A percentile compares a stretch with the other conserved stretches of the same genome.
Conservation (phyloP, 1,140 invertebrate species). For the Philotrypesis tridentata region DNA sequence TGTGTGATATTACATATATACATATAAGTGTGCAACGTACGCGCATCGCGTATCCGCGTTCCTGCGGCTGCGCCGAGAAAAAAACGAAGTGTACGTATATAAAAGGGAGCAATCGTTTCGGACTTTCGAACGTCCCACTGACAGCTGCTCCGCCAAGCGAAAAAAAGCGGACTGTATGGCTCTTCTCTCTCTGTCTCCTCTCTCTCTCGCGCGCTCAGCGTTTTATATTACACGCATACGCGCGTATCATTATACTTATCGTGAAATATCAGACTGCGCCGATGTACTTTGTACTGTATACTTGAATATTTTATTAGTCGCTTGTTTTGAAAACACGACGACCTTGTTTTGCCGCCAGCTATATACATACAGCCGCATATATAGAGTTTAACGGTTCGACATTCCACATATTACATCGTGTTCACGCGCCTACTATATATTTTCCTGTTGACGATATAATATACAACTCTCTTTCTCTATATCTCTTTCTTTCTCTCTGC, state of each 20-base stretch:
- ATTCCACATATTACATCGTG: too few species aligned
- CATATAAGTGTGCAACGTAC: neutral
- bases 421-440: too few species aligned
- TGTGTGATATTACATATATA: too few species aligned
- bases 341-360: neutral
- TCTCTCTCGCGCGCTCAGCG: too few species aligned
- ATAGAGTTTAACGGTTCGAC: too few species aligned
- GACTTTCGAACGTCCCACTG: constrained; percentile 19
- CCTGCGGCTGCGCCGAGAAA: neutral
- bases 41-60: neutral
- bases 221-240: neutral
- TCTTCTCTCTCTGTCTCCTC: too few species aligned
- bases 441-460: too few species aligned
- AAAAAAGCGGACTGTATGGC: neutral
- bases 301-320: neutral
- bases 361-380: neutral
- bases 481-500: too few species aligned
- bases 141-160: constrained; percentile 9
- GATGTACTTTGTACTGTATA: neutral
- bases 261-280: neutral
- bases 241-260: neutral
- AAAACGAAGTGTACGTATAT: constrained; percentile 7
- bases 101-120: constrained; percentile 14
- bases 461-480: too few species aligned
- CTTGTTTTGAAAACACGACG: neutral